Percentiles rank a stretch among this genome's conserved stretches.
phyloP scores from a whole-genome alignment of 2,888 invertebrate genomes.

The Drosophila quasianomalipes region DNA sequence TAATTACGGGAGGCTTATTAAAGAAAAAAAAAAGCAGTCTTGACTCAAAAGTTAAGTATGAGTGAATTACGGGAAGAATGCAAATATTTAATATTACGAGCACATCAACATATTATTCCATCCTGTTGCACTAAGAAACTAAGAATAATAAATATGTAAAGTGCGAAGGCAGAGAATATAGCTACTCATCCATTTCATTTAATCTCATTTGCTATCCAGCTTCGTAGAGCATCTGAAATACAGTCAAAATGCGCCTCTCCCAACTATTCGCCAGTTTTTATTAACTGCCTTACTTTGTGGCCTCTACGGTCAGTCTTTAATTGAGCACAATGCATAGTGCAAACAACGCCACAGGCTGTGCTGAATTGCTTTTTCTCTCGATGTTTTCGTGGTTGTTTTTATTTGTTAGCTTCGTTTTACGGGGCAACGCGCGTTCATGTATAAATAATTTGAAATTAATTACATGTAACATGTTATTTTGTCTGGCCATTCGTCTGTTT shows the following conservation, averaged over 20 bases:
- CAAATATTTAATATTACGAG: neutral
- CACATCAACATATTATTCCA: neutral
- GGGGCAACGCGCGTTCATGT: slow-evolving; percentile 69
- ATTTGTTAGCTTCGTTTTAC: slow-evolving; percentile 48
- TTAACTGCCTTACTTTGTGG: slow-evolving; percentile 34
- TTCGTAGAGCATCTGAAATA: slow-evolving; percentile 9
- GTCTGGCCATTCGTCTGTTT: slow-evolving; percentile 54
- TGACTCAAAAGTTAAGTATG: neutral
- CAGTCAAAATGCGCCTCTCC: neutral
- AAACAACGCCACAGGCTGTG: slow-evolving; percentile 55
- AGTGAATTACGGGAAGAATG: neutral
- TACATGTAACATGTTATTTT: slow-evolving; percentile 77
- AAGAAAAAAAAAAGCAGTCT: neutral
- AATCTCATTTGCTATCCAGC: neutral
- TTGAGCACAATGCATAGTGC: slow-evolving; percentile 54
- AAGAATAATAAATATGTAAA: neutral
- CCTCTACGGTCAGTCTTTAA: slow-evolving; percentile 47
- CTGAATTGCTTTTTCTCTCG: slow-evolving; percentile 27
- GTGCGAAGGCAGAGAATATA: neutral
- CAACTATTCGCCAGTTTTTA: slow-evolving; percentile 33
- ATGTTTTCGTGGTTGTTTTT: slow-evolving; percentile 24
- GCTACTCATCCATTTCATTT: neutral
- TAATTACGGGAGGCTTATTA: slow-evolving; percentile 11
- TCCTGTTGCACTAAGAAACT: neutral
- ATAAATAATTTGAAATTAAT: slow-evolving; percentile 80